phyloP scores from a whole-genome alignment of 1,140 invertebrate genomes.

The Cotesia glomerata region DNA sequence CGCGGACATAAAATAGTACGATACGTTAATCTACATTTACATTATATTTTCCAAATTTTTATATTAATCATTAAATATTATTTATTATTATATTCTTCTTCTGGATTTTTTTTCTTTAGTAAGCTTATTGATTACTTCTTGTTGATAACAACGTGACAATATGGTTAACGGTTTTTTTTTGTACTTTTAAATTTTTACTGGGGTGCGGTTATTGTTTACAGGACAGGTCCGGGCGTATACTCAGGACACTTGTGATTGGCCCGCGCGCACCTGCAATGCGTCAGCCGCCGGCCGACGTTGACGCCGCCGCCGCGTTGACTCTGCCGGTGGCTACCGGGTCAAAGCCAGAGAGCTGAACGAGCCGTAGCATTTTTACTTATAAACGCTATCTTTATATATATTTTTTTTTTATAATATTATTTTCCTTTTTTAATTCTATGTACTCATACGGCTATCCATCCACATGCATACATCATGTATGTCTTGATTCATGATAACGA shows the following conservation, averaged over 20 bases:
- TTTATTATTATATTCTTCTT: too few relatives aligned
- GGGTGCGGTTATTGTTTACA: slow-evolving; percentile 72
- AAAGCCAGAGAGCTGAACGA: slow-evolving; percentile 36
- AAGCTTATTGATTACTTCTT: too few relatives aligned
- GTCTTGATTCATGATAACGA: neutral
- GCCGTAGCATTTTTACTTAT: neutral
- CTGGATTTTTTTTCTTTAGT: too few relatives aligned
- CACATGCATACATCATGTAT: neutral
- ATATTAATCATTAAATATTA: neutral
- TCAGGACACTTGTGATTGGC: slow-evolving; percentile 69
- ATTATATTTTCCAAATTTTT: neutral
- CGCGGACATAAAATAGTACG: neutral
- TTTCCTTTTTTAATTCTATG: neutral
- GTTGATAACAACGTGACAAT: too few relatives aligned
- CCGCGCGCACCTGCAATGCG: slow-evolving; percentile 82
- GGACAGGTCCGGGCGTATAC: slow-evolving; percentile 63
- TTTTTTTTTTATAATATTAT: slow-evolving; percentile 6
- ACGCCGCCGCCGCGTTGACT: slow-evolving; percentile 30
- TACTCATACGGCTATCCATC: neutral
- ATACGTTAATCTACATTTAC: neutral
- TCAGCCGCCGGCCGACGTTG: slow-evolving; percentile 64
- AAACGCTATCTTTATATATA: neutral
- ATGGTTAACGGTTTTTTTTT: neutral
- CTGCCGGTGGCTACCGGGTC: slow-evolving; percentile 45
- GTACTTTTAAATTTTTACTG: neutral